phyloP scores from a whole-genome alignment of 2,888 invertebrate genomes.

The Caenorhabditis virilis region DNA sequence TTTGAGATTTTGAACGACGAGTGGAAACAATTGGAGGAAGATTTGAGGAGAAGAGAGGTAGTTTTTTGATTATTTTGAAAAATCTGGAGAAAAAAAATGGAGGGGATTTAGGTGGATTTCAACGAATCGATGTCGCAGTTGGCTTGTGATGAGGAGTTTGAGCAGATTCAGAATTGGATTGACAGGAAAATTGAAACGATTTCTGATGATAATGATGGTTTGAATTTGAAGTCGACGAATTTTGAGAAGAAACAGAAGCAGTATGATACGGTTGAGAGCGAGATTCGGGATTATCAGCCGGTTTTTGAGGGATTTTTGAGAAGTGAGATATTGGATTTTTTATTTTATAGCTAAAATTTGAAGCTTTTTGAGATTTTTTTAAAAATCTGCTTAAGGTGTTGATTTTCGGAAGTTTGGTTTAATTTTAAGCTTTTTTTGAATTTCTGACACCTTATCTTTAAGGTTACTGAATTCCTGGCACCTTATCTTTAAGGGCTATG shows the following conservation, averaged over 20 bases:
- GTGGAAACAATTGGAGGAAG: conserved; percentile 22
- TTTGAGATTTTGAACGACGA: conserved; percentile 21
- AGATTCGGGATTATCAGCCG: conserved; percentile 18
- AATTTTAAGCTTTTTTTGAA: no score
- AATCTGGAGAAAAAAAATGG: no score
- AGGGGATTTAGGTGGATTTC: conserved; percentile 12
- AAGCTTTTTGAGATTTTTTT: no score
- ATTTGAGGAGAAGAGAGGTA: conserved; percentile 11
- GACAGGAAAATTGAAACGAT: conserved; percentile 6
- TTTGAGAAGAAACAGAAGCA: conserved; percentile 14
- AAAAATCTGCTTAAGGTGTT: no score
- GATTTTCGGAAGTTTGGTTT: no score
- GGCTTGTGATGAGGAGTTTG: conserved; percentile 22
- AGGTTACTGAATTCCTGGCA: no score
- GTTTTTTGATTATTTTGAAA: no score
- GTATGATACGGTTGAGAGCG: conserved; percentile 11
- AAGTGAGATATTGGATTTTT: no score
- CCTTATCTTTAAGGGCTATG: no score
- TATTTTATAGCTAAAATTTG: no score
- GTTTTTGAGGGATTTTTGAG: conserved; percentile 17
- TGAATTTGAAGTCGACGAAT: neutral
- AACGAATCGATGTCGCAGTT: conserved; percentile 32
- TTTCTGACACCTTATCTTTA: no score
- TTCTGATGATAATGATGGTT: neutral
- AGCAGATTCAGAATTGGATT: conserved; percentile 25